Conservation (phyloP, 2,113 vertebrate genomes). For the Indicator maculatus region DNA sequence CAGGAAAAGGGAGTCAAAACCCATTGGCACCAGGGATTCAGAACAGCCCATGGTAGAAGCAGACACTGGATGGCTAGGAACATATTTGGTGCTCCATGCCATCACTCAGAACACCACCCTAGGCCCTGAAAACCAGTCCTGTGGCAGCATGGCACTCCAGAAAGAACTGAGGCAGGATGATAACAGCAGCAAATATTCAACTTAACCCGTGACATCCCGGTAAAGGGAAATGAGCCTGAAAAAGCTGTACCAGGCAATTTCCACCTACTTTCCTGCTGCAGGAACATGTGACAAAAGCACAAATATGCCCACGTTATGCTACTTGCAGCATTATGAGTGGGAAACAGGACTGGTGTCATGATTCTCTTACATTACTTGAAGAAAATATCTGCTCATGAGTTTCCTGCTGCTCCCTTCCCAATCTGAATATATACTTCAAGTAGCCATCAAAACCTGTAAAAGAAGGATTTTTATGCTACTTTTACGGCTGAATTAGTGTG, state of each 20-base stretch:
- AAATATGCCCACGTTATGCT: not conserved
- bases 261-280: not conserved
- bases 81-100: too few relatives aligned
- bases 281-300: not conserved
- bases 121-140: too few relatives aligned
- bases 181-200: too few relatives aligned
- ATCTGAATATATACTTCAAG: not conserved
- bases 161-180: too few relatives aligned
- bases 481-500: not conserved
- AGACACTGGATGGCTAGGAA: too few relatives aligned
- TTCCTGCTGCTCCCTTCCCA: not conserved
- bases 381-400: not conserved
- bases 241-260: not conserved
- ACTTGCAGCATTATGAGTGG: not conserved
- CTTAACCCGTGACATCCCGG: too few relatives aligned
- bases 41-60: not conserved
- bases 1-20: not conserved
- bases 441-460: not conserved
- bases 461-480: rapidly evolving
- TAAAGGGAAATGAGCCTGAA: not conserved
- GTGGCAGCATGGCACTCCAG: too few relatives aligned
- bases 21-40: not conserved
- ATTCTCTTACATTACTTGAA: not conserved
- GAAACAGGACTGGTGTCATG: not conserved
- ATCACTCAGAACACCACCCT: too few relatives aligned